These are phyloP conservation scores for Lophius piscatorius DNA, from an alignment of 2,113 vertebrate species.

Conservation along the genomic window DNA sequence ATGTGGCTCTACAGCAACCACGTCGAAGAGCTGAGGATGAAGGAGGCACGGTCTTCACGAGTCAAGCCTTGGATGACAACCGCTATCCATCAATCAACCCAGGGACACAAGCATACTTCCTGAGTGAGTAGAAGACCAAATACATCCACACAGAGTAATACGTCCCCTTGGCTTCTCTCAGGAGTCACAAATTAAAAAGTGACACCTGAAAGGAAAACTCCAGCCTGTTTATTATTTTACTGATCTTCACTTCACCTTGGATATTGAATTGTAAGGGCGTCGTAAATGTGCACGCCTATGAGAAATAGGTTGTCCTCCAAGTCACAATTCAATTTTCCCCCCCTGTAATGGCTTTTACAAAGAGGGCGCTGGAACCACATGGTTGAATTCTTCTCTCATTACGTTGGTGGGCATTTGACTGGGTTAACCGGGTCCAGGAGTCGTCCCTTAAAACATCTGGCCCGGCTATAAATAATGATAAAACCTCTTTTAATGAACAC, in stretches of 20 bases:
- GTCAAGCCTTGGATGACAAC: conserved; percentile 54
- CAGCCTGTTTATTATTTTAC: conserved; percentile 29
- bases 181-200: conserved; percentile 61
- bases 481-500: conserved; percentile 10
- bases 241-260: conserved; percentile 44
- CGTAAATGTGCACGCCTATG: conserved; percentile 34
- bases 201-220: conserved; percentile 40
- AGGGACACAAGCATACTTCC: conserved; percentile 45
- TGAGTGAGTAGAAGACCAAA: conserved; percentile 52
- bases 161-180: conserved; percentile 22
- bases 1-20: conserved; percentile 45
- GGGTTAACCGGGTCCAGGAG: conserved; percentile 6
- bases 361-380: conserved; percentile 2
- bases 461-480: conserved; percentile 20
- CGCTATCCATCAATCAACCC: conserved; percentile 57
- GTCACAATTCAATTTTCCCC: conserved; percentile 38
- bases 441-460: conserved; percentile 4
- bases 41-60: conserved; percentile 36
- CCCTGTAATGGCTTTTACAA: conserved; percentile 31
- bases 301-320: conserved; percentile 31
- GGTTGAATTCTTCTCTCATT: background rate
- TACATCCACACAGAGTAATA: conserved; percentile 52
- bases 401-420: conserved; percentile 20
- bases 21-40: conserved; percentile 43
- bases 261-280: conserved; percentile 37